Evolutionary conservation across 2,888 invertebrate species (phyloP), one percentile per base, ranked within the genome.

Genomic region (Lordiphosa andalusiaca): DNA sequence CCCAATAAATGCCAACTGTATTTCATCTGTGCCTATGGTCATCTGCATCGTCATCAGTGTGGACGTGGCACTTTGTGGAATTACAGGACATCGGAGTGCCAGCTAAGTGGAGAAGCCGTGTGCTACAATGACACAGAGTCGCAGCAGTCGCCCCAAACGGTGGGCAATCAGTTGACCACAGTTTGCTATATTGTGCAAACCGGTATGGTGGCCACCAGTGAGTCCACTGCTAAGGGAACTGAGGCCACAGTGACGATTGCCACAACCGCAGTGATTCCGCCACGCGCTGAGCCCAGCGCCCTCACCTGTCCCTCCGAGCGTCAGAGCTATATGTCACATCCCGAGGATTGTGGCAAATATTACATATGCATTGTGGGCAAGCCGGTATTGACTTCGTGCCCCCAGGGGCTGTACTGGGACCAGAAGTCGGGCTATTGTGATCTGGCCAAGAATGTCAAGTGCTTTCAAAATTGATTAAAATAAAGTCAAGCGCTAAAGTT

Each of bases 301-400:
- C 67, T 86, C 3, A 67, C 51, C 2, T 88, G 88, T 47, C 85
- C 86, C 0, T 56, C 67, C 0, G 49, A 70, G 16, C 68, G 62
- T 1, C 86, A 87, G 66, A 80, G 76, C 35, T 88, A 88, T 63
- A 58, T 85, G 39, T 71, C 89, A 2, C 82, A 87, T 70, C 69
- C 78, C 3, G 64, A 76, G 6, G 86, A 89, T 44, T 89, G 89
- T 48, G 77, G 71, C 51, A 87, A 87, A 63, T 89, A 89, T 40
- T 89, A 78, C 47, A 89, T 89, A 41, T 89, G 89, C 50, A 88
- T 89, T 13, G 61, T 73, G 2, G 88, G 87, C 12, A 81, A 75
- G 58, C 85, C 88, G 3, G 83, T 88, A 36, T 48, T 85, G 50
- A 88, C 87, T 2, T 78, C 80, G 2, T 89, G 89, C n/a, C 89